Evolutionary conservation across 2,797 vertebrate species (phyloP).

Genomic region (Pogoniulus pusillus): DNA sequence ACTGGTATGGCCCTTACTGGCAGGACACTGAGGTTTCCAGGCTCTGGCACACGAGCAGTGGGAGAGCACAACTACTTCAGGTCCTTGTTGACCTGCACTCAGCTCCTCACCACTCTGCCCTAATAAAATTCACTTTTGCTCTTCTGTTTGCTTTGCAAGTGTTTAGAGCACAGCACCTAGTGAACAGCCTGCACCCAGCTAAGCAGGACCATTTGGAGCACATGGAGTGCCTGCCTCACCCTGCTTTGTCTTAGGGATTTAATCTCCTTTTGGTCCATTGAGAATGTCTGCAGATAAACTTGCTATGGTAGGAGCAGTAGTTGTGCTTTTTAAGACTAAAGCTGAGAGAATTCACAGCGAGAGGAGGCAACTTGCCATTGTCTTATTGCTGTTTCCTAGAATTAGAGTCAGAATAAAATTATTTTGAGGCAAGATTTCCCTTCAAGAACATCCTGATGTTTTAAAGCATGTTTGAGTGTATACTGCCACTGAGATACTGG

Average conservation of each 20-base stretch:
- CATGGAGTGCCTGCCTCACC: not conserved
- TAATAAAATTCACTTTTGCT: not conserved
- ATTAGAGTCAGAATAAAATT: not conserved
- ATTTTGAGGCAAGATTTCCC: not conserved
- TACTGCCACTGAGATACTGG: too few species aligned
- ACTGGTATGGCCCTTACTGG: not conserved
- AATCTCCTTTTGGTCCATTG: conserved; percentile 41
- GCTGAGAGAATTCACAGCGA: not conserved
- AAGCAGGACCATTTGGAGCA: conserved; percentile 7
- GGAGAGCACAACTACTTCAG: not conserved
- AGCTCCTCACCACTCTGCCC: not conserved
- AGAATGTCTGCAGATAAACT: conserved; percentile 43
- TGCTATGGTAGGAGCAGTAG: not conserved
- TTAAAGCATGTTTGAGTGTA: not conserved
- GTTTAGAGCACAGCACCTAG: conserved; percentile 24
- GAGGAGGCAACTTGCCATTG: not conserved
- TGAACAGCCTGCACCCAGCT: conserved; percentile 51
- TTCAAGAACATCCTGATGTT: not conserved
- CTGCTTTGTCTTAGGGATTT: conserved; percentile 44
- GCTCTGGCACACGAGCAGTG: not conserved
- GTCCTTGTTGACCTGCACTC: not conserved
- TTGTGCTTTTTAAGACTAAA: not conserved
- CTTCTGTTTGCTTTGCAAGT: conserved; percentile 15
- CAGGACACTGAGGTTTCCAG: not conserved
- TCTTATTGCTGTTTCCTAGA: not conserved